Conservation (phyloP, 2,113 vertebrate species). For the Laterallus jamaicensis region DNA sequence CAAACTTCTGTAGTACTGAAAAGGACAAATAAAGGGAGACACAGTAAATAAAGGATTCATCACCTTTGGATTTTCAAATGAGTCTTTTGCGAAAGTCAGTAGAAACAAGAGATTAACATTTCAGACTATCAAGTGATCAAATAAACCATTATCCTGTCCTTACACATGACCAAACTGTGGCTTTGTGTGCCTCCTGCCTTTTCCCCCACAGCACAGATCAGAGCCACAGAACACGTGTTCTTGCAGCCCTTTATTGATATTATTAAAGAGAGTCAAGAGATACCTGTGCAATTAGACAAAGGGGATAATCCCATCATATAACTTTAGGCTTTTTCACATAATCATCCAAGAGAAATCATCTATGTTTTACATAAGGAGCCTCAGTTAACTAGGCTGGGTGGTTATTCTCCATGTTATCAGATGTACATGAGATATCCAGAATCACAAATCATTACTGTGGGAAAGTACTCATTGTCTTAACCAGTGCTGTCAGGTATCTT, state of each 20-base stretch:
- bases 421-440: background rate
- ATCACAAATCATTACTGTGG: background rate
- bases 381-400: background rate
- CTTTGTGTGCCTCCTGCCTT: rapidly evolving
- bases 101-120: background rate
- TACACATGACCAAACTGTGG: background rate
- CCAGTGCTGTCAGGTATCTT: background rate
- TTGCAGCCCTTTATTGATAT: background rate
- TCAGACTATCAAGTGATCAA: background rate
- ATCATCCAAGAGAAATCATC: background rate
- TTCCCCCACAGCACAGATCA: background rate
- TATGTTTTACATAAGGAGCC: background rate
- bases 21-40: background rate
- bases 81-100: background rate
- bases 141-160: background rate
- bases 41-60: background rate
- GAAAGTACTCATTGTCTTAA: background rate
- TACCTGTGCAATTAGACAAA: background rate
- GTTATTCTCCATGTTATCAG: background rate
- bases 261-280: background rate
- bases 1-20: background rate
- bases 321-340: background rate
- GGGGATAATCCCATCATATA: background rate
- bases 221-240: background rate
- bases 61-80: background rate